Evolutionary conservation across 2,797 vertebrate species (phyloP).

Genomic region (Scyliorhinus canicula): DNA sequence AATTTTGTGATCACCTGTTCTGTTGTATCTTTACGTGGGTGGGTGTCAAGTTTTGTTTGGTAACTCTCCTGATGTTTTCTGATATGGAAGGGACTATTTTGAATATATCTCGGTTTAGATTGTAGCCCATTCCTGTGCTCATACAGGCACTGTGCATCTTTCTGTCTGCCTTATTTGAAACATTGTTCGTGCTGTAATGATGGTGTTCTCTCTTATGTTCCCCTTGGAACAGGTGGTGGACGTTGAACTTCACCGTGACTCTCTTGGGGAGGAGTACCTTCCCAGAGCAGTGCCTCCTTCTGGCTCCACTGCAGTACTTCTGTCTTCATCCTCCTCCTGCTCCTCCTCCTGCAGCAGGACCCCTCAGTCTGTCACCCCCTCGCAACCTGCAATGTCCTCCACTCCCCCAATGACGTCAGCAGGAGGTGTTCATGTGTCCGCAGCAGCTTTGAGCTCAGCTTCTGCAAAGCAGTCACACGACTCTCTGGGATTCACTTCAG

Average conservation of each 20-base stretch:
- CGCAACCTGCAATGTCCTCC: neutral
- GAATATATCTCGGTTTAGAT: neutral
- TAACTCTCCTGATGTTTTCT: neutral
- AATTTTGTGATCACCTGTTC: neutral
- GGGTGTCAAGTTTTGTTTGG: neutral
- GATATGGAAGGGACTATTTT: neutral
- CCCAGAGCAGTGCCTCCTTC: slow-evolving; percentile 55
- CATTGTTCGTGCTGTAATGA: neutral
- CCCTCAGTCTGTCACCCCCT: slow-evolving; percentile 28
- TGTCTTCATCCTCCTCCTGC: slow-evolving; percentile 33
- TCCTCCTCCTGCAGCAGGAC: slow-evolving; percentile 52
- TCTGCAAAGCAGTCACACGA: slow-evolving; percentile 66
- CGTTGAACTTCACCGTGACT: slow-evolving; percentile 86
- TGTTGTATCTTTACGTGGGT: neutral
- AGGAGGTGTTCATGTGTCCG: neutral
- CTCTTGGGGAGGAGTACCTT: slow-evolving; percentile 77
- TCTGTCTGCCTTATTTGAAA: neutral
- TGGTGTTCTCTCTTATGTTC: neutral
- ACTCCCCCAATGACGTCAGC: slow-evolving; percentile 13
- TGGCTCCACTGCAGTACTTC: slow-evolving; percentile 48
- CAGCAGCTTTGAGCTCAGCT: slow-evolving; percentile 63
- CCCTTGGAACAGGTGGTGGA: slow-evolving; percentile 79
- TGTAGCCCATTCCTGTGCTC: no score
- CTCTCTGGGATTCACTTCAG: slow-evolving; percentile 54
- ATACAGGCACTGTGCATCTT: neutral